Evolutionary conservation across 2,888 invertebrate genomes (phyloP).

Genomic region (Oithona nana): DNA sequence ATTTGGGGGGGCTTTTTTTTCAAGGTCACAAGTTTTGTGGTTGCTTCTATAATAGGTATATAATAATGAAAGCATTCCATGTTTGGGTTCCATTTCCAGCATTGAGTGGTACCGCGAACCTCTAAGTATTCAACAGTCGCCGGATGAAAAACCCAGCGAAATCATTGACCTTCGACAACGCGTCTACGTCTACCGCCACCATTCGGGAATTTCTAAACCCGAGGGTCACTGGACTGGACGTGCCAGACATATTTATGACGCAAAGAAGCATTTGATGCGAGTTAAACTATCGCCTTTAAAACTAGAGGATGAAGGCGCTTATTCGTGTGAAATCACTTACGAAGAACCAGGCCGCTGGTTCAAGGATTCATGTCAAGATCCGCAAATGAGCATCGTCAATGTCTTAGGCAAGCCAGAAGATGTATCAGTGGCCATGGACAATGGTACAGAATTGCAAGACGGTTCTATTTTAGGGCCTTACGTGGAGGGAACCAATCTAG

Average conservation of each 20-base stretch:
- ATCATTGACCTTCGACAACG: not conserved
- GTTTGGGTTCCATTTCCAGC: too few relatives aligned
- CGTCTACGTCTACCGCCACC: constrained; percentile 12
- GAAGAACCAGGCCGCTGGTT: constrained; percentile 13
- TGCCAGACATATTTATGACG: constrained; percentile 5
- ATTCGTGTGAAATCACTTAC: constrained; percentile 16
- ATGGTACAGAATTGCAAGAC: constrained; percentile 3
- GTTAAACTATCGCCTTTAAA: not conserved
- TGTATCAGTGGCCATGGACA: not conserved
- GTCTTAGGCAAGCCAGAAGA: constrained; percentile 8
- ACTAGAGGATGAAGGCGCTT: constrained; percentile 6
- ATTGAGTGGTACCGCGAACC: constrained; percentile 8
- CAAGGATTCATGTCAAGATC: not conserved
- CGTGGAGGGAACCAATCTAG: not conserved
- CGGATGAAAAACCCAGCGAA: not conserved
- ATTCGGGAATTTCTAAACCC: constrained; percentile 11
- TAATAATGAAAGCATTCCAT: too few relatives aligned
- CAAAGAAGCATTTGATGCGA: constrained; percentile 5
- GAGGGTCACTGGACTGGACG: constrained; percentile 8
- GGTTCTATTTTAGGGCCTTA: not conserved
- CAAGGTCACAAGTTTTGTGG: too few relatives aligned
- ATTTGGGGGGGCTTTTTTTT: too few relatives aligned
- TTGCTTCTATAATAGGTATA: too few relatives aligned
- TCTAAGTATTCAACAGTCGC: not conserved
- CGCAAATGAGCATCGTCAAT: constrained; percentile 1